phyloP scores from a whole-genome alignment of 1,140 invertebrate species.

The Diorhabda elongata region DNA sequence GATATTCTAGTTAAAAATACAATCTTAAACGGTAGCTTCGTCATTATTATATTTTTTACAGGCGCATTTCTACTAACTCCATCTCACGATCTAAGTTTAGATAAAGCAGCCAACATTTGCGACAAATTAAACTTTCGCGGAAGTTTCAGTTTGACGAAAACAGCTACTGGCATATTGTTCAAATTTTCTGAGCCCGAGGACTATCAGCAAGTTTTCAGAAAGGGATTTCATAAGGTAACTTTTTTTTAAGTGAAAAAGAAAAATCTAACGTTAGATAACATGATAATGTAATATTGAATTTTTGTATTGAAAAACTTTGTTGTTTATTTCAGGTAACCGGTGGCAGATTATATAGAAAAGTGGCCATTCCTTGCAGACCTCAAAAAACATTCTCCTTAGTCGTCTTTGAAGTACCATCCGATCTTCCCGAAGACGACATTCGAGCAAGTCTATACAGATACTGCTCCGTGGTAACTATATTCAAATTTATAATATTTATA shows the following conservation, averaged over 20 bases:
- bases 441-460: constrained; percentile 76
- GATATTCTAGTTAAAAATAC: too few species aligned
- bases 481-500: not conserved
- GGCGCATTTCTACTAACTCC: constrained; percentile 79
- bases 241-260: not conserved
- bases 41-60: constrained; percentile 19
- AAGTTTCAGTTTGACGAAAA: constrained; percentile 78
- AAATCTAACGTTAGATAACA: too few species aligned
- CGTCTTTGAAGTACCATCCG: constrained; percentile 75
- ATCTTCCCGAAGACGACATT: constrained; percentile 77
- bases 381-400: constrained; percentile 75
- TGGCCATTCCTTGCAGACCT: constrained; percentile 75
- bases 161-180: constrained; percentile 81
- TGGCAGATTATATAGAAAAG: constrained; percentile 52
- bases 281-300: too few species aligned
- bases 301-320: too few species aligned
- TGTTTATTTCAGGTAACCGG: constrained; percentile 40
- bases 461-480: constrained; percentile 65
- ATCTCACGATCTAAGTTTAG: constrained; percentile 76
- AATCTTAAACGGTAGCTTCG: too few species aligned
- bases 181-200: constrained; percentile 81
- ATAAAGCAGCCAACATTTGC: constrained; percentile 78
- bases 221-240: constrained; percentile 78
- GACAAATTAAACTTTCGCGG: constrained; percentile 84
- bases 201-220: constrained; percentile 78